Evolutionary conservation across 2,888 invertebrate genomes (phyloP).

Genomic region (Eupithecia vulgata): DNA sequence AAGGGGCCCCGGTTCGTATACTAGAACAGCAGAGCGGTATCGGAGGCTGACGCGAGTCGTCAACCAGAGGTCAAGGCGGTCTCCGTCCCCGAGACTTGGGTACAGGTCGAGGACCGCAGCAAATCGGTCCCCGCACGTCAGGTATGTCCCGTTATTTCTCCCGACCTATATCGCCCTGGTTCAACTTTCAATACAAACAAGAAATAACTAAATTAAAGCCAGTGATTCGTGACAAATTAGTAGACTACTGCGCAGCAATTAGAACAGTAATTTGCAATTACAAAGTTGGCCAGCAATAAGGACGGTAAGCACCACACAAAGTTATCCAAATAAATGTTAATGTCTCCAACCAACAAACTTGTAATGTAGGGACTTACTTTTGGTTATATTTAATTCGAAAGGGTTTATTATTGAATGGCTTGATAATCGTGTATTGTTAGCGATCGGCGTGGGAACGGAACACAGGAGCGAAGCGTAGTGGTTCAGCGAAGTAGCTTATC

Average conservation of each 20-base stretch:
- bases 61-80: slow-evolving; percentile 71
- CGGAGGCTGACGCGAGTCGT: slow-evolving; percentile 66
- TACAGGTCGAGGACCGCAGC: slow-evolving; percentile 71
- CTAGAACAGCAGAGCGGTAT: slow-evolving; percentile 63
- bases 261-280: slow-evolving; percentile 42
- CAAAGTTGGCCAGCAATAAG: slow-evolving; percentile 41
- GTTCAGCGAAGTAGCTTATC: slow-evolving; percentile 68
- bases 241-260: slow-evolving; percentile 25
- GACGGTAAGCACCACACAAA: slow-evolving; percentile 33
- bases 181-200: slow-evolving; percentile 16
- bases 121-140: slow-evolving; percentile 58
- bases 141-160: slow-evolving; percentile 72
- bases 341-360: slow-evolving; percentile 29
- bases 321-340: slow-evolving; percentile 33
- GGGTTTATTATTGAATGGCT: slow-evolving; percentile 53
- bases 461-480: slow-evolving; percentile 56
- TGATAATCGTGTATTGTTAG: slow-evolving; percentile 45
- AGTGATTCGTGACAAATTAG: slow-evolving; percentile 24
- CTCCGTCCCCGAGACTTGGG: slow-evolving; percentile 55
- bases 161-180: slow-evolving; percentile 56
- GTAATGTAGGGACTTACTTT: slow-evolving; percentile 26
- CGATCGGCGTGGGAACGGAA: slow-evolving; percentile 66
- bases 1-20: slow-evolving; percentile 48
- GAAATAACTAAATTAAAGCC: slow-evolving; percentile 19
- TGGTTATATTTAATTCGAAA: slow-evolving; percentile 36